A percentile compares a stretch with the other conserved stretches of the same genome.
phyloP scores from a whole-genome alignment of 1,140 invertebrate genomes.

The Ostrea denselamellosa region DNA sequence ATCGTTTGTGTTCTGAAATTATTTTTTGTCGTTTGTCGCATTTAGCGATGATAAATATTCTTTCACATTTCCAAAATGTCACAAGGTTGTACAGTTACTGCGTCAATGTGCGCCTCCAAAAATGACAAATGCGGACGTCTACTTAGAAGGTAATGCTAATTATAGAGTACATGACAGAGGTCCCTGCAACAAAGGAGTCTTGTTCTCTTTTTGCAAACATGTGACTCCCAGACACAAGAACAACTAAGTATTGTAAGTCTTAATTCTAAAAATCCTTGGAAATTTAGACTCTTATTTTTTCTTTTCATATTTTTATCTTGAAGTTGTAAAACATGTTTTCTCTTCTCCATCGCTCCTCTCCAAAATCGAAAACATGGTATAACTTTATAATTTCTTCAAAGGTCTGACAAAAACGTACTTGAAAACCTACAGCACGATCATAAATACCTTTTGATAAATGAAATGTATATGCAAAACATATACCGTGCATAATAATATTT shows the following conservation, averaged over 20 bases:
- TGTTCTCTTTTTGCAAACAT: neutral
- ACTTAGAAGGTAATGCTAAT: neutral
- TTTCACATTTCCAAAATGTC: neutral
- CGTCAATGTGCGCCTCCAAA: neutral
- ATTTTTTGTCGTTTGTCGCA: slow-evolving; percentile 1
- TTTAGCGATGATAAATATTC: neutral
- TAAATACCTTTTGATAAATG: slow-evolving; percentile 27
- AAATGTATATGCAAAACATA: slow-evolving; percentile 9
- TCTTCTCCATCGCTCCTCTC: neutral
- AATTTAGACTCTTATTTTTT: neutral
- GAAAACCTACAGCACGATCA: neutral
- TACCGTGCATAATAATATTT: slow-evolving; percentile 3
- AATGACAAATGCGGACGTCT: slow-evolving; percentile 12
- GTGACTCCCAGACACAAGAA: neutral
- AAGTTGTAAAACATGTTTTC: neutral
- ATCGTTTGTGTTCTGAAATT: neutral
- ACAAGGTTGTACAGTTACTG: neutral
- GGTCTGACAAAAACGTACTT: neutral
- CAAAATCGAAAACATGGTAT: neutral
- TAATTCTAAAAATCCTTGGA: neutral
- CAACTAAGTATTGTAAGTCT: neutral
- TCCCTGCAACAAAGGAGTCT: neutral
- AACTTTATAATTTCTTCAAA: neutral
- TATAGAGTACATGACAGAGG: neutral
- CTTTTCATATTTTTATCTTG: neutral